Evolutionary conservation across 1,140 invertebrate genomes (phyloP).

Genomic region (Brachionus asplanchnoidis): DNA sequence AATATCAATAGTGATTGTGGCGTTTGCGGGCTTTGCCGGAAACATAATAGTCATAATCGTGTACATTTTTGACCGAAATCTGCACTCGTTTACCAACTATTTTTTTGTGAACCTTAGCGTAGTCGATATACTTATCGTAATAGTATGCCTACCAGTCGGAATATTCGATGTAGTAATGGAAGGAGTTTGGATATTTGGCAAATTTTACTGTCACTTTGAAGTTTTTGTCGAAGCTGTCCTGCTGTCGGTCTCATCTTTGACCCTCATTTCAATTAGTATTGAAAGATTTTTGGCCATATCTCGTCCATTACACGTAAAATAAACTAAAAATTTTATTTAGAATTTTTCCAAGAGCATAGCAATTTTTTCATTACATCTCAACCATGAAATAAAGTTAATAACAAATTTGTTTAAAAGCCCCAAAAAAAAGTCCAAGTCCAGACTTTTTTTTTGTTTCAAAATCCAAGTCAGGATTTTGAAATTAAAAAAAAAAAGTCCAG

Average conservation of each 20-base stretch:
- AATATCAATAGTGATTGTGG: background rate
- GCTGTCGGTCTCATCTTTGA: slow-evolving; percentile 44
- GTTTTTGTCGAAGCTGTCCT: slow-evolving; percentile 47
- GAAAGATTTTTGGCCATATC: slow-evolving; percentile 44
- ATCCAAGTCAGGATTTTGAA: too few species aligned
- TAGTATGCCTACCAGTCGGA: slow-evolving; percentile 46
- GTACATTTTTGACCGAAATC: slow-evolving; percentile 79
- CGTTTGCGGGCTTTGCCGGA: slow-evolving; percentile 74
- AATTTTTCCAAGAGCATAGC: too few species aligned
- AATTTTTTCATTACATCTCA: too few species aligned
- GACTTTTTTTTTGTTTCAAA: too few species aligned
- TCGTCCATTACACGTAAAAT: slow-evolving; percentile 44
- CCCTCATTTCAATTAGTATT: slow-evolving; percentile 15
- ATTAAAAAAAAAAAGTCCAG: too few species aligned
- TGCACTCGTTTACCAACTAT: slow-evolving; percentile 88
- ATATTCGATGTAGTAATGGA: slow-evolving; percentile 46
- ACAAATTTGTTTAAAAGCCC: too few species aligned
- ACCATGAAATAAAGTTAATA: too few species aligned
- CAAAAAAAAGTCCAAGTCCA: too few species aligned
- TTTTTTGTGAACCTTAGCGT: slow-evolving; percentile 63
- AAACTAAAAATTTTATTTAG: too few species aligned
- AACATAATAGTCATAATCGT: slow-evolving; percentile 86
- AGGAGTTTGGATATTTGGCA: slow-evolving; percentile 47
- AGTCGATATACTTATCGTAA: slow-evolving; percentile 47
- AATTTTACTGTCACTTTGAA: slow-evolving; percentile 43